These are phyloP conservation scores for Florisuga fusca DNA, from an alignment of 2,797 vertebrate species.

Conservation along the genomic window DNA sequence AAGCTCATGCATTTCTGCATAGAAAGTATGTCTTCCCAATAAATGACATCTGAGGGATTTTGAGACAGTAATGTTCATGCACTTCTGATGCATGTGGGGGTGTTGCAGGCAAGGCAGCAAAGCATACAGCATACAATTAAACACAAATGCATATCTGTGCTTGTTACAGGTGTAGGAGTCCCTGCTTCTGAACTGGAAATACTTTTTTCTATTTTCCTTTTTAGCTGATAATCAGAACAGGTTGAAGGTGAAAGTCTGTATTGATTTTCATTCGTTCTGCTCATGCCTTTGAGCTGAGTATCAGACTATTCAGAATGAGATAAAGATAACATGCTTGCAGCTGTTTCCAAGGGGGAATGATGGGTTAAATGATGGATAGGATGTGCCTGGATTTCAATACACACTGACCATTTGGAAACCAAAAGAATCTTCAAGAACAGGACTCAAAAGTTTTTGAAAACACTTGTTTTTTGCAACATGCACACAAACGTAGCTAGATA, in stretches of 20 bases:
- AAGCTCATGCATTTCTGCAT: conserved; percentile 56
- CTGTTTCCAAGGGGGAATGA: conserved; percentile 25
- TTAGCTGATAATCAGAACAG: not conserved
- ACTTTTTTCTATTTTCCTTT: conserved; percentile 32
- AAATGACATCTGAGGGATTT: conserved; percentile 16
- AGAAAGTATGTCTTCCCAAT: conserved; percentile 39
- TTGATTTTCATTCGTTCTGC: conserved; percentile 33
- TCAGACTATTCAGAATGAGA: conserved; percentile 50
- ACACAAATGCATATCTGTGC: not conserved
- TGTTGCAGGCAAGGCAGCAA: conserved; percentile 37
- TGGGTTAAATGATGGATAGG: conserved; percentile 22
- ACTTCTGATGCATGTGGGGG: not conserved
- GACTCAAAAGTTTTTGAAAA: not conserved
- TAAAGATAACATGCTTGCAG: conserved; percentile 38
- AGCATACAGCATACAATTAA: conserved; percentile 4
- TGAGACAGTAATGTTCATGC: not conserved
- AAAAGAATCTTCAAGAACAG: conserved; percentile 41
- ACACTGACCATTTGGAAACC: conserved; percentile 32
- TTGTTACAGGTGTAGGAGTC: conserved; percentile 3
- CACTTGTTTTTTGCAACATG: not conserved
- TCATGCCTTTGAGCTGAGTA: conserved; percentile 41
- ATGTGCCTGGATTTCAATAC: conserved; percentile 28
- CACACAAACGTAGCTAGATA: conserved; percentile 51
- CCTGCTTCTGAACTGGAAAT: conserved; percentile 36
- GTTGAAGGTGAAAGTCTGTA: conserved; percentile 21